A percentile compares a stretch with the other conserved stretches of the same genome.
Conservation (phyloP, 2,797 vertebrate genomes). For the Novumbra hubbsi region DNA sequence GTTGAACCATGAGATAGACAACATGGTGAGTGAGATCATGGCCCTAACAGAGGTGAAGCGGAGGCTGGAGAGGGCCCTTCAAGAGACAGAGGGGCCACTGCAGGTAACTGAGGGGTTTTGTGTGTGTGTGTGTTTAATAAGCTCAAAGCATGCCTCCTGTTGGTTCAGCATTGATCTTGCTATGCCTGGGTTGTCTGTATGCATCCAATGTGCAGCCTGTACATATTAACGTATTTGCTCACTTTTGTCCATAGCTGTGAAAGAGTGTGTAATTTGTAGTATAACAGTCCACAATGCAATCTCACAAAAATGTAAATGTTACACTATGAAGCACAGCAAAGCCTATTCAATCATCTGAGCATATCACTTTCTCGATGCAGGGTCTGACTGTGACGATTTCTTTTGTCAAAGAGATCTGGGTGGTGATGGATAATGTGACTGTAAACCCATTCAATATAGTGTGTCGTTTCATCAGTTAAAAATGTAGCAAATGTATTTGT, state of each 20-base stretch:
- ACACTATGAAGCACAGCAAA: neutral
- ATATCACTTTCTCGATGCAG: slow-evolving; percentile 3
- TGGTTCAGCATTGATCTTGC: neutral
- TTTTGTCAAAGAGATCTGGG: slow-evolving; percentile 18
- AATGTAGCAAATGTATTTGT: too few species aligned
- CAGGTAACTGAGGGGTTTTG: slow-evolving; percentile 74
- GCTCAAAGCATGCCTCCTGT: neutral
- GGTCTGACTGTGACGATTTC: slow-evolving; percentile 26
- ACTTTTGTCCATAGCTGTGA: neutral
- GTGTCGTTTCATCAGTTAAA: too few species aligned
- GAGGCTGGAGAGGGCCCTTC: slow-evolving; percentile 85
- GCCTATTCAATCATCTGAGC: slow-evolving; percentile 1
- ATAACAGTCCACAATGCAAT: neutral
- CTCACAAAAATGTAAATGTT: neutral
- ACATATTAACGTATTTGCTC: too few species aligned
- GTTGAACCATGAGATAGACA: slow-evolving; percentile 87
- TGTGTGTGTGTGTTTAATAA: slow-evolving; percentile 1
- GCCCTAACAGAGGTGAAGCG: slow-evolving; percentile 80
- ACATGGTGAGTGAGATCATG: slow-evolving; percentile 88
- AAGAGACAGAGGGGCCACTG: slow-evolving; percentile 84
- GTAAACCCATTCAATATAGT: neutral
- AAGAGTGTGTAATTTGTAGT: too few species aligned
- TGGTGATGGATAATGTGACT: neutral
- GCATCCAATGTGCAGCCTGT: too few species aligned
- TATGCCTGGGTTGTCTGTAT: too few species aligned